A percentile compares a stretch with the other conserved stretches of the same genome.
phyloP scores from a whole-genome alignment of 2,888 invertebrate genomes.

The Lasioglossum marginatum region DNA sequence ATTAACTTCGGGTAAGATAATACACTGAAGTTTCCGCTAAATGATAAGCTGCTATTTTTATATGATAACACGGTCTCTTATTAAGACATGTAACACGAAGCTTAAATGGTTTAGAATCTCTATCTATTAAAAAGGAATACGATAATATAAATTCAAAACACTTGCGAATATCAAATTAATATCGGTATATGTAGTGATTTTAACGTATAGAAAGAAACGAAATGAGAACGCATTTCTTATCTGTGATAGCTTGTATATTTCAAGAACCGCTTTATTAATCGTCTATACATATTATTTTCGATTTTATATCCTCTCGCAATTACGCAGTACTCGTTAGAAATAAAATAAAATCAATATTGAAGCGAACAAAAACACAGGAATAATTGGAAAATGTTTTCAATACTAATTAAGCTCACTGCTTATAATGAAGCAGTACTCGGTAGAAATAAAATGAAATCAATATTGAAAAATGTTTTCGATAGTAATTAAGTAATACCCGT shows the following conservation, averaged over 20 bases:
- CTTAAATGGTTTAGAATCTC: not conserved
- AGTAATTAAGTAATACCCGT: too few species aligned
- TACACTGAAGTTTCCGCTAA: constrained; percentile 18
- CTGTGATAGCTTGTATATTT: not conserved
- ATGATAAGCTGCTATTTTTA: constrained; percentile 22
- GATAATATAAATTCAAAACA: not conserved
- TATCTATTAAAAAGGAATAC: not conserved
- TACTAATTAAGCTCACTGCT: not conserved
- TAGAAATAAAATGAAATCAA: too few species aligned
- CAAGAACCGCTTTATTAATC: not conserved
- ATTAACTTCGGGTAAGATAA: constrained; percentile 22
- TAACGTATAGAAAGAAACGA: not conserved
- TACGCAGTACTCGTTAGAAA: not conserved
- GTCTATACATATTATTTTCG: not conserved
- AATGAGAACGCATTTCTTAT: not conserved
- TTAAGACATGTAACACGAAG: not conserved
- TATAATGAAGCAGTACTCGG: too few species aligned
- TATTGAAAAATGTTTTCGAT: not conserved
- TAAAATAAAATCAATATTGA: not conserved
- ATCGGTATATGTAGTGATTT: not conserved
- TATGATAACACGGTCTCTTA: not conserved
- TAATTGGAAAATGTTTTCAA: not conserved
- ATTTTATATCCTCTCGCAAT: not conserved
- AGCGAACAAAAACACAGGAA: too few species aligned
- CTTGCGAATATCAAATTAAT: not conserved